phyloP scores from a whole-genome alignment of 2,888 invertebrate species.

The Netelia fuscicornis region DNA sequence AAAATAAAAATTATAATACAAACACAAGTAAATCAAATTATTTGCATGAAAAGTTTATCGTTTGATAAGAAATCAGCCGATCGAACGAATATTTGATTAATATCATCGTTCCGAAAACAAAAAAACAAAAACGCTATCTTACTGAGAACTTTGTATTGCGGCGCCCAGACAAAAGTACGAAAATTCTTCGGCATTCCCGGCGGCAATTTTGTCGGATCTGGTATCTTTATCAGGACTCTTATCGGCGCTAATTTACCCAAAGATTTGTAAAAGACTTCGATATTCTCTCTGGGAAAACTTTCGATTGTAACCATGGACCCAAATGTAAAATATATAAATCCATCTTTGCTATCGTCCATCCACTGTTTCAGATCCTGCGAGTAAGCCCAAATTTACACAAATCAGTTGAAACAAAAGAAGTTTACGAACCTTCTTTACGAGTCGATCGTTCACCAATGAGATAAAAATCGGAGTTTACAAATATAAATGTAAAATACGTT shows the following conservation, averaged over 20 bases:
- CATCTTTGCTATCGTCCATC: constrained; percentile 79
- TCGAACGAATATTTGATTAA: neutral
- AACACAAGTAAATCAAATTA: no score
- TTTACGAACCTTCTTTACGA: no score
- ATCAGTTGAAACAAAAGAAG: no score
- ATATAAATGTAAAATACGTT: no score
- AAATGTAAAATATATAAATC: constrained; percentile 81
- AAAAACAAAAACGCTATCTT: constrained; percentile 52
- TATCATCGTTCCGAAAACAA: neutral
- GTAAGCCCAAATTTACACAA: neutral
- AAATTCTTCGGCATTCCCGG: constrained; percentile 78
- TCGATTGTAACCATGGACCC: constrained; percentile 81
- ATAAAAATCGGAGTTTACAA: no score
- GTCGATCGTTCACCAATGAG: no score
- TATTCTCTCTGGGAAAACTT: constrained; percentile 72
- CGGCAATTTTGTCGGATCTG: constrained; percentile 73
- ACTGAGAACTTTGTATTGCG: constrained; percentile 80
- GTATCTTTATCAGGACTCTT: constrained; percentile 78
- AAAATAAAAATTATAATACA: neutral
- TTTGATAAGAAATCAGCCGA: neutral
- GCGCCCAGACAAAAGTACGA: constrained; percentile 75
- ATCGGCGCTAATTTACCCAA: constrained; percentile 78
- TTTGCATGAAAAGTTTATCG: neutral
- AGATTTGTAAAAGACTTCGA: constrained; percentile 76
- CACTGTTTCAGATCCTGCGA: constrained; percentile 79